Base-by-base conservation (phyloP, 1,140 invertebrate species). In the Lepidurus couesii region DNA sequence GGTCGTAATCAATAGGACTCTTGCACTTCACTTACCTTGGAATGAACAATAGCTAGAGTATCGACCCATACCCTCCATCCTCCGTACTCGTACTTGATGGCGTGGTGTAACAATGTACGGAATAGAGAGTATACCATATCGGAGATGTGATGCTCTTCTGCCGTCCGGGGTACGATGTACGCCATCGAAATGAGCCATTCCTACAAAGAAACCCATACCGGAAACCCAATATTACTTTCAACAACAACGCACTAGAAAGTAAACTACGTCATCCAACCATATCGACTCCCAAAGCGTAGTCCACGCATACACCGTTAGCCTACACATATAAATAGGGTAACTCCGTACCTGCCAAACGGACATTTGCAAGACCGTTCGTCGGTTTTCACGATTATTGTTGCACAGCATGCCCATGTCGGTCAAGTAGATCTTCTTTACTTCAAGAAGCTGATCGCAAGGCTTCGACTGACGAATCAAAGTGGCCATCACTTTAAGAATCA, bases 1-100 rank as follows among this genome's bases (percentile, higher is more conserved):
- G 34, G 34, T 34, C 3, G 34, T 34, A 34, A 34, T 34, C 34
- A 34, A 3, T 3, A 34, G 34, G 10, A 24, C 34, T 77, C 6
- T 10, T 34, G 24, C n/a, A 16, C 10, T n/a, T n/a, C 21, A 73
- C 81, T 85, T 84, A 98, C 96, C 90, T 99, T 99, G 1, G 98
- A 99, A 88, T 99, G 98, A 16, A 99, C 95, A 84, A 99, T 99
- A 7, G 98, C 97, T 73, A 99, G 84, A 0, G 98, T 99, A 85
- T 99, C 98, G 8, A 99, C 98, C 98, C 98, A 99, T 10, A 99
- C 98, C 81, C 98, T 88, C 98, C 98, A 99, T 11, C 98, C 98
- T n/a, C 98, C 98, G 84, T 98, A 99, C 86, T 99, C 98, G 83
- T 95, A 95, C 85, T 99, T 98, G 78, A 99, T 98, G 16, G 98